These are phyloP conservation scores for Helicolenus hilgendorfi DNA, from an alignment of 2,797 vertebrate genomes.

Conservation along the genomic window DNA sequence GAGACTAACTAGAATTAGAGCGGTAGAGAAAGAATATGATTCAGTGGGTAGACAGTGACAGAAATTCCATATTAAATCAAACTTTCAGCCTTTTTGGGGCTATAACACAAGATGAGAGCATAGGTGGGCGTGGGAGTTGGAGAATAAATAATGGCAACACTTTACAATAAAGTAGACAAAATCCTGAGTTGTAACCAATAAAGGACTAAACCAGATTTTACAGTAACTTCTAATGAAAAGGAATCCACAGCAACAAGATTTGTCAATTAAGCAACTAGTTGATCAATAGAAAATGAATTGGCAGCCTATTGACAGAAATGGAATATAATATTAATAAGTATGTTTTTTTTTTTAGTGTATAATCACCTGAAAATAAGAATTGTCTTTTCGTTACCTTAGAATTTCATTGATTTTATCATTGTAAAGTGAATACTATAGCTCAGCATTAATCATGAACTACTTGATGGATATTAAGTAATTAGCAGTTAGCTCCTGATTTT, in stretches of 20 bases:
- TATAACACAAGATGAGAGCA: background rate
- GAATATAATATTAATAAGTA: too few relatives aligned
- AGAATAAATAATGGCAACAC: background rate
- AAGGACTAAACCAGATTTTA: background rate
- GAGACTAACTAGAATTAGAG: background rate
- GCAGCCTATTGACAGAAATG: background rate
- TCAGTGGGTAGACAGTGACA: background rate
- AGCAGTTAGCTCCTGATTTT: background rate
- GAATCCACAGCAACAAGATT: background rate
- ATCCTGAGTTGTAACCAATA: background rate
- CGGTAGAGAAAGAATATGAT: background rate
- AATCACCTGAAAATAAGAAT: too few relatives aligned
- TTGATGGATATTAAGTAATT: background rate
- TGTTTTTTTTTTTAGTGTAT: too few relatives aligned
- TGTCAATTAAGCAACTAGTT: background rate
- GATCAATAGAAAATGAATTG: background rate
- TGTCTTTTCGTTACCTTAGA: too few relatives aligned
- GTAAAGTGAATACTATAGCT: background rate
- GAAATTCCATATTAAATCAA: background rate
- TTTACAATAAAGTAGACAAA: background rate
- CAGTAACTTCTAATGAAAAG: background rate
- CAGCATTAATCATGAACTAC: background rate
- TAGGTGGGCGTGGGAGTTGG: background rate
- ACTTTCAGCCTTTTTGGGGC: background rate
- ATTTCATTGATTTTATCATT: background rate